Base-by-base conservation (phyloP, 2,113 vertebrate species). In the Daboia siamensis region DNA sequence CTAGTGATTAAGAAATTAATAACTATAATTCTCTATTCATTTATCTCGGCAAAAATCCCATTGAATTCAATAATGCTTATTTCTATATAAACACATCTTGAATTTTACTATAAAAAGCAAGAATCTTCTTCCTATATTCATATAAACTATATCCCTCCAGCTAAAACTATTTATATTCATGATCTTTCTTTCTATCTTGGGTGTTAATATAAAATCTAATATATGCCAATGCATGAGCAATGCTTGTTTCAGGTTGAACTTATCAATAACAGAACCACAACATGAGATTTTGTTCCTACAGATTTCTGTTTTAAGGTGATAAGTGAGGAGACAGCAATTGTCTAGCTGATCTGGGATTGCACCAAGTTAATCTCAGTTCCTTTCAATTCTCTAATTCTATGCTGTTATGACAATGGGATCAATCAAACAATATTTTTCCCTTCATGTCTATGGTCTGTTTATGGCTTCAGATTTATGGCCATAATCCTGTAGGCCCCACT, bases 1-100 rank as follows among this genome's bases (percentile, higher is more conserved):
- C 26, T n/a, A 87, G 29, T 69, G n/a, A n/a, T 64, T 87, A 64
- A 91, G 55, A 91, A 86, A 86, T 91, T 48, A 91, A 3, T 74
- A 4, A 39, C 52, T 44, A 13, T 20, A 57, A 56, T 44, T 23
- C 21, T 56, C 11, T 59, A 54, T 5, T 46, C 23, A 24, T 48
- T 90, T 48, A 64, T 59, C 33, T 44, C 0, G 59, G 24, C 29
- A 39, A 61, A 90, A n/a, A 44, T 64, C 21, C 44, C 12, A 90
- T 20, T 90, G 44, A 64, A 64, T 15, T 64, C 88, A 90, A 48
- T 8, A 48, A 44, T 48, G 44, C 44, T 90, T 51, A 29, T 24
- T 89, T 61, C 39, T 48, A 24, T 8, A 26, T 26, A 64, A 26
- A 46, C 23, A 59, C 46, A 13, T 46, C 39, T 61, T 29, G 0